Percentiles rank a stretch among this genome's conserved stretches.
Evolutionary conservation across 2,113 vertebrate species (phyloP).

Genomic region (Cryptomyrus ogoouensis): DNA sequence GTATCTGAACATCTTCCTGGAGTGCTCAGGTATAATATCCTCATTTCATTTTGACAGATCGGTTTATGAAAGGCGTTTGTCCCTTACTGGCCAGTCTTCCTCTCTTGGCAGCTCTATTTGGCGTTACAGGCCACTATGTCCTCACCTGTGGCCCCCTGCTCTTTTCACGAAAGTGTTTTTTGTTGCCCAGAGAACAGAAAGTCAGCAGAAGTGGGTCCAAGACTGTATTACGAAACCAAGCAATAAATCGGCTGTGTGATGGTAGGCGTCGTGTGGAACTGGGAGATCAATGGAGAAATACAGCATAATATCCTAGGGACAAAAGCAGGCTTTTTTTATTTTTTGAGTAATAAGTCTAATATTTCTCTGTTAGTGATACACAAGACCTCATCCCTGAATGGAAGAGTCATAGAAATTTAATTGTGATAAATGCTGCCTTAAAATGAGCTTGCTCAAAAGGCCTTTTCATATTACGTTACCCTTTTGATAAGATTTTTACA

Average conservation of each 20-base stretch:
- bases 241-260: not conserved
- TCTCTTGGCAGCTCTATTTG: slow-evolving; percentile 13
- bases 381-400: not conserved
- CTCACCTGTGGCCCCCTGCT: not conserved
- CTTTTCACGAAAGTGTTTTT: not conserved
- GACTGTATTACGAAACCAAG: not conserved
- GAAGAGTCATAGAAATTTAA: not conserved
- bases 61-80: slow-evolving; percentile 25
- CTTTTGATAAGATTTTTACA: not conserved
- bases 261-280: not conserved
- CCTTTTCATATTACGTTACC: not conserved
- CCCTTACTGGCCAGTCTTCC: not conserved
- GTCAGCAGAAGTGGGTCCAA: not conserved
- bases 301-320: not conserved
- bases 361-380: not conserved
- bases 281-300: not conserved
- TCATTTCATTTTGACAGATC: not conserved
- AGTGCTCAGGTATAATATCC: slow-evolving; percentile 16
- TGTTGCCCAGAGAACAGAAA: not conserved
- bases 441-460: not conserved
- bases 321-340: not conserved
- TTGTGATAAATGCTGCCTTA: not conserved
- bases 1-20: slow-evolving; percentile 12
- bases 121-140: slow-evolving; percentile 4
- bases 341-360: not conserved